phyloP scores from a whole-genome alignment of 2,113 vertebrate species.

The Erythrocercus mccallii region DNA sequence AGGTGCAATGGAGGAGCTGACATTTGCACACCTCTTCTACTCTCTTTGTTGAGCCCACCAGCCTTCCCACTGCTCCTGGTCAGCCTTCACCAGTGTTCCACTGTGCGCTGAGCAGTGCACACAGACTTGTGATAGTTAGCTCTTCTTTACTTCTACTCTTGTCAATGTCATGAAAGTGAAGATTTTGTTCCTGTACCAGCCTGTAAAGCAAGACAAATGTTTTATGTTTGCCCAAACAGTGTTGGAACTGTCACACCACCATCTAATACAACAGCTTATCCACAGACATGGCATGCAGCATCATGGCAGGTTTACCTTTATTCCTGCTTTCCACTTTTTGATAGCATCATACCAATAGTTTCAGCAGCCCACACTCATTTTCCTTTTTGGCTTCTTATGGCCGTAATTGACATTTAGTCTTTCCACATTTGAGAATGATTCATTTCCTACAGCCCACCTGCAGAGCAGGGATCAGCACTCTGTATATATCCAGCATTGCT shows the following conservation, averaged over 20 bases:
- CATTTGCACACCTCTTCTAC: not conserved
- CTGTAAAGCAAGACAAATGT: not conserved
- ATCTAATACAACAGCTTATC: not conserved
- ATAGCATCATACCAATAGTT: not conserved
- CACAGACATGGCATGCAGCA: rapidly evolving
- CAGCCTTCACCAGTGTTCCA: not conserved
- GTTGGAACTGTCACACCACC: rapidly evolving
- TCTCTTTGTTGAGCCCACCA: not conserved
- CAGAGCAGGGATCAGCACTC: not conserved
- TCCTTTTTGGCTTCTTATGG: not conserved
- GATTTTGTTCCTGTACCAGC: not conserved
- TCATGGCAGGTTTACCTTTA: not conserved
- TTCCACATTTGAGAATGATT: not conserved
- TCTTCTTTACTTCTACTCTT: not conserved
- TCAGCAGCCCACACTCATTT: not conserved
- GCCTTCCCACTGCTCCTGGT: not conserved
- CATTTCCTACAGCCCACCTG: not conserved
- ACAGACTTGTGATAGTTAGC: not conserved
- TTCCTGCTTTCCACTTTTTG: not conserved
- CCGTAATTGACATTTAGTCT: not conserved
- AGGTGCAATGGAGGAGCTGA: not conserved
- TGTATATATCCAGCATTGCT: not conserved
- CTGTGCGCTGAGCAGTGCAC: not conserved
- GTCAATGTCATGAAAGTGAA: not conserved
- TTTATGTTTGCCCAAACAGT: not conserved